Conservation (phyloP, 2,888 invertebrate genomes). For the Leucania comma region DNA sequence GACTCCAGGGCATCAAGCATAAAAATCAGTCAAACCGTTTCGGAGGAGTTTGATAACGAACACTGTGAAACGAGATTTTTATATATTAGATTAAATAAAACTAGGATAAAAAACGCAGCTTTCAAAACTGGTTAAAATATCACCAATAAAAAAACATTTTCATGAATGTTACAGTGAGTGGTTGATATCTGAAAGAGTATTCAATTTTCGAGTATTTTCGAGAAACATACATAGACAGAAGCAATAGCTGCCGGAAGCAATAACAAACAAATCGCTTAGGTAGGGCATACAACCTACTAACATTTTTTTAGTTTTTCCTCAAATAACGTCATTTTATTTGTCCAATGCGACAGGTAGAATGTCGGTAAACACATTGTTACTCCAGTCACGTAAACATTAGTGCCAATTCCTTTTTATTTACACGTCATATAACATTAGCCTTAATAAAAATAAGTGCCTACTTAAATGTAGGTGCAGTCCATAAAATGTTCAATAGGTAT, state of each 20-base stretch:
- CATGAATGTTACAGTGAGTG: neutral
- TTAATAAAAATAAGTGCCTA: constrained; percentile 64
- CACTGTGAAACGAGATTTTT: too few species aligned
- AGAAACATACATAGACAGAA: neutral
- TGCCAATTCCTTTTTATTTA: constrained; percentile 61
- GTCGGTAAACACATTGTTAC: constrained; percentile 49
- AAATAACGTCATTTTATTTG: constrained; percentile 47
- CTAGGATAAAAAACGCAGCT: too few species aligned
- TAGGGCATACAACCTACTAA: neutral
- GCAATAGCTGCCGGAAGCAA: neutral
- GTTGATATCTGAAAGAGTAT: neutral
- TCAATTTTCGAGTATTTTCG: constrained; percentile 6
- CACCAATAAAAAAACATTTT: neutral
- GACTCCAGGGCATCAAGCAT: too few species aligned
- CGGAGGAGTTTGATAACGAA: too few species aligned
- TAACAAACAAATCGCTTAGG: constrained; percentile 5
- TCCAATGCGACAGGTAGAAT: constrained; percentile 47
- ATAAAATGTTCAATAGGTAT: constrained; percentile 57
- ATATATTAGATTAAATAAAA: too few species aligned
- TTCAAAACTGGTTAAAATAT: neutral
- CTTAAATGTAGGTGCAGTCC: constrained; percentile 54
- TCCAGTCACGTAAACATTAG: constrained; percentile 57
- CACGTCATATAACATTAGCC: constrained; percentile 61
- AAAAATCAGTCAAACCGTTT: too few species aligned
- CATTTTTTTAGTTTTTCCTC: constrained; percentile 35